Base-by-base conservation (phyloP, 2,797 vertebrate species). In the Cynodonichthys magdalenae region DNA sequence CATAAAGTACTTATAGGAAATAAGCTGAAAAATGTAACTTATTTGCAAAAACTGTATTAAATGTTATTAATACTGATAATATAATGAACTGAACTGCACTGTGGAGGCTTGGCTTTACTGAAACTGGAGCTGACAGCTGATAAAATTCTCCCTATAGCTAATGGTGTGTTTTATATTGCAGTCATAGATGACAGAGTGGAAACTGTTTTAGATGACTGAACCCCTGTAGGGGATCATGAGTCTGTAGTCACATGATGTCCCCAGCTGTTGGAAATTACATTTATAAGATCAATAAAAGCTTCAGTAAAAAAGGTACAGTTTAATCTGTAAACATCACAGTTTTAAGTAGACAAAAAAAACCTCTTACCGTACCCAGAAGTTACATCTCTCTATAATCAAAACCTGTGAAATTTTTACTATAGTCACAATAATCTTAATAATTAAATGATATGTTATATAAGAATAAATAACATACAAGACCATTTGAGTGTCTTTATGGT, bases 51-150 rank as follows among this genome's bases (percentile, higher is more conserved):
- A 39, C 3, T 39, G 31, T 39, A 7, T 44, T 44, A 44, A 3
- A 50, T 7, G 24, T 15, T 50, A 27, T 15, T 50, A 50, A 7
- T 7, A 19, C 11, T 59, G 36, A 17, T 49, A 15, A 19, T 53
- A 4, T 20, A 29, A 45, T 1, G 15, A 8, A 58, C 18, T 44
- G 18, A 56, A 61, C 55, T 54, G 41, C 61, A 62, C 24, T 15
- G 19, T 8, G 53, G 53, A 68, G 28, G 52, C 45, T 57, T 34
- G 53, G 15, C 59, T 12, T 66, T n/a, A 68, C 19, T 57, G 20
- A 61, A 63, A 72, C 28, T 31, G 1, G 48, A 79, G 46, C 61
- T 79, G 77, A 77, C 64, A 49, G 57, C 31, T 49, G 46, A 59
- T 27, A 36, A 67, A 69, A 80, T 60, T 52, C 59, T 34, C 47